phyloP scores from a whole-genome alignment of 2,797 vertebrate genomes.

The Macropus fuliginosus region DNA sequence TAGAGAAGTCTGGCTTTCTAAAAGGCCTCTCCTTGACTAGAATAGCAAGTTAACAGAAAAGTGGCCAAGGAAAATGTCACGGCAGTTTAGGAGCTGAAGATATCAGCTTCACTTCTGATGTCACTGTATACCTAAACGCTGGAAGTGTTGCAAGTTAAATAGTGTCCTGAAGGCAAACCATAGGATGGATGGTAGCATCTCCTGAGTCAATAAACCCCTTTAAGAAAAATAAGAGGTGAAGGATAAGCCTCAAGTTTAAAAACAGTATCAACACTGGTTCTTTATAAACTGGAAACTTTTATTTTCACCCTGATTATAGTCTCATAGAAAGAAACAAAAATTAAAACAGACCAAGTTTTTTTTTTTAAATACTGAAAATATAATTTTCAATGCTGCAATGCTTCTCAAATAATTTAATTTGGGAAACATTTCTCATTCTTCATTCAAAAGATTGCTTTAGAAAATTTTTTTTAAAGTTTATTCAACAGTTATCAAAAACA shows the following conservation, averaged over 20 bases:
- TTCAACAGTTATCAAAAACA: conserved; percentile 52
- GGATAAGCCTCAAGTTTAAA: neutral
- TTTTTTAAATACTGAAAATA: neutral
- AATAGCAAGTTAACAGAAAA: conserved; percentile 19
- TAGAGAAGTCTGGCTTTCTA: conserved; percentile 34
- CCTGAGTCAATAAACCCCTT: neutral
- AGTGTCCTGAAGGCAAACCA: neutral
- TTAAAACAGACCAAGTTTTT: conserved; percentile 32
- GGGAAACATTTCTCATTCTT: conserved; percentile 54
- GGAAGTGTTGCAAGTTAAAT: neutral
- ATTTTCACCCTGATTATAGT: conserved; percentile 27
- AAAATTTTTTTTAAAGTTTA: conserved; percentile 29
- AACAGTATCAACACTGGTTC: neutral
- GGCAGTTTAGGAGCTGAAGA: neutral
- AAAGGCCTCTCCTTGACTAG: conserved; percentile 25
- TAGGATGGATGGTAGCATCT: neutral
- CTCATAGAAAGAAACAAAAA: conserved; percentile 16
- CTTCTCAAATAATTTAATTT: conserved; percentile 60
- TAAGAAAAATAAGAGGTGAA: neutral
- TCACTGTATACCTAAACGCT: neutral
- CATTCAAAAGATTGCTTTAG: conserved; percentile 50
- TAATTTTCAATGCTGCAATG: conserved; percentile 19
- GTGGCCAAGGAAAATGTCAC: neutral
- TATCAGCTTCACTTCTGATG: neutral
- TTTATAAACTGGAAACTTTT: conserved; percentile 1